These are phyloP conservation scores for Bombycilla garrulus DNA, from an alignment of 2,113 vertebrate species.

Conservation along the genomic window DNA sequence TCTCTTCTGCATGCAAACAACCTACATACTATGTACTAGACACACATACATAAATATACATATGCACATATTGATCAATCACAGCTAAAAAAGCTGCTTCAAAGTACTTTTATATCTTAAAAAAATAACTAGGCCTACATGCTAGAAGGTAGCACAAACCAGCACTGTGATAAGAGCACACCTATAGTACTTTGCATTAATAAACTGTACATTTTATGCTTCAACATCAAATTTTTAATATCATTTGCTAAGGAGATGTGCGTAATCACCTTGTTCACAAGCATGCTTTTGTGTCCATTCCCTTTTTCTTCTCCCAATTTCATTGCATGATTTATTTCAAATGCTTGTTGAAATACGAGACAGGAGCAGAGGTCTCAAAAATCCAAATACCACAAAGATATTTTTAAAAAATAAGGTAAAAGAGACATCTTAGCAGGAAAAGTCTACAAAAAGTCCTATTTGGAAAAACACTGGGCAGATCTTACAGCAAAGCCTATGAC, in stretches of 20 bases:
- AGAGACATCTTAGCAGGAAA: background rate
- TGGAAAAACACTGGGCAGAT: background rate
- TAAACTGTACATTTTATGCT: background rate
- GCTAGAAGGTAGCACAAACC: background rate
- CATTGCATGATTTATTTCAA: background rate
- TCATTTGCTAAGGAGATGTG: background rate
- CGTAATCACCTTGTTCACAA: background rate
- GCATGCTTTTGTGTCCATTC: background rate
- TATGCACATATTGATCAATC: background rate
- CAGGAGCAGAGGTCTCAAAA: background rate
- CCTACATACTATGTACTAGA: background rate
- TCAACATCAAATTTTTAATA: background rate
- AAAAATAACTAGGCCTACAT: background rate
- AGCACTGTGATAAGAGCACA: background rate
- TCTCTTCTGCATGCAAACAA: background rate
- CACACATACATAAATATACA: background rate
- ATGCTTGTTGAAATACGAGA: fast-evolving
- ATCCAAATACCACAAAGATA: background rate
- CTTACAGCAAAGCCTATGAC: background rate
- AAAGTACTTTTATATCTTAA: background rate
- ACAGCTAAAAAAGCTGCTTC: background rate
- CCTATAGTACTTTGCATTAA: background rate
- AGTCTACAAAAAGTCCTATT: background rate
- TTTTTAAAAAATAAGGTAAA: background rate
- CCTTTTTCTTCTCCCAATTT: background rate